Evolutionary conservation across 2,113 vertebrate genomes (phyloP).

Genomic region (Anarrhichthys ocellatus): DNA sequence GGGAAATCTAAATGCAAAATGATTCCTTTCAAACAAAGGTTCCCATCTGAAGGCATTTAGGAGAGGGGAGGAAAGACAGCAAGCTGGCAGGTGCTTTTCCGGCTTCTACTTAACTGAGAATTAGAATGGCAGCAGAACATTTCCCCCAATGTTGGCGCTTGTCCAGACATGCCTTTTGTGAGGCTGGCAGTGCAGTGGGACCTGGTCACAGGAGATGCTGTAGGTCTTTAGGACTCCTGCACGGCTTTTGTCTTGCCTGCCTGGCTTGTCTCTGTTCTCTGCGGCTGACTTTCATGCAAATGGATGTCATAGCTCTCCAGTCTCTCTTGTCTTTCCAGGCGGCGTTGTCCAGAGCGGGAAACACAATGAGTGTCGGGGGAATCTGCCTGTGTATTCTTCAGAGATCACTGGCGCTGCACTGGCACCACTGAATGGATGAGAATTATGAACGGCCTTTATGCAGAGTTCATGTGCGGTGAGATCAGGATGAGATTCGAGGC

Average conservation of each 20-base stretch:
- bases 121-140: conserved; percentile 52
- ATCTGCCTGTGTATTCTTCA: conserved; percentile 44
- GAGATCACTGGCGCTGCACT: conserved; percentile 45
- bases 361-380: conserved; percentile 59
- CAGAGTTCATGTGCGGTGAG: conserved; percentile 43
- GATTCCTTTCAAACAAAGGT: conserved; percentile 62
- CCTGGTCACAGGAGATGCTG: conserved; percentile 32
- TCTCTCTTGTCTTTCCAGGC: conserved; percentile 45
- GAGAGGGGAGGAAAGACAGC: conserved; percentile 27
- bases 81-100: conserved; percentile 53
- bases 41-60: conserved; percentile 56
- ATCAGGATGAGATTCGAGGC: conserved; percentile 55
- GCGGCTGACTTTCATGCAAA: conserved; percentile 59
- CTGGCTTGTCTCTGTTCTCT: conserved; percentile 29
- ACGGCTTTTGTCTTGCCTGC: conserved; percentile 43
- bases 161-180: conserved; percentile 61
- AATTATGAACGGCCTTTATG: conserved; percentile 37
- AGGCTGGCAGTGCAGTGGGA: conserved; percentile 10
- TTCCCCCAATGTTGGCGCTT: conserved; percentile 46
- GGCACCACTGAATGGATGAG: conserved; percentile 39
- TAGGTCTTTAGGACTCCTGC: conserved; percentile 25
- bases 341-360: conserved; percentile 51
- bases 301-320: conserved; percentile 22
- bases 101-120: conserved; percentile 50
- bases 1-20: conserved; percentile 75